Evolutionary conservation across 2,797 vertebrate genomes (phyloP), one percentile per base, ranked within the genome.

Genomic region (Schizothorax lantsangensis): DNA sequence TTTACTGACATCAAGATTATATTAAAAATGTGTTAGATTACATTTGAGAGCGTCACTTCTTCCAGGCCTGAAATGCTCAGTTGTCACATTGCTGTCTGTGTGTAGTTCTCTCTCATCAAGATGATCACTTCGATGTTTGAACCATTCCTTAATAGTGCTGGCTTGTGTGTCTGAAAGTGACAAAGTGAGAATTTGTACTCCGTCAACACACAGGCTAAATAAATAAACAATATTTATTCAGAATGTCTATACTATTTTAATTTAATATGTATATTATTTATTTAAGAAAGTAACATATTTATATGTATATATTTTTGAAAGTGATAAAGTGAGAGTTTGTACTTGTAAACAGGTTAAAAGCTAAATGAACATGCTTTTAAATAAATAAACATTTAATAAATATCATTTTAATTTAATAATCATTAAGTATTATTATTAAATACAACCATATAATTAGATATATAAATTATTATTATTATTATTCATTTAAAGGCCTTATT

Each of bases 71-170:
- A 99, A 99, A 87, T 90, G 88, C 23, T 99, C 97, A 0, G 84
- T 91, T 3, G 91, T 96, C 84, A 93, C 45, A 10, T 91, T 88
- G 0, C 92, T 92, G 15, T 43, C 68, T 82, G 92, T 92, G 86
- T 97, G 91, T n/a, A 95, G 73, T 84, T 97, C 94, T 83, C 91
- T 95, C 91, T 95, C 88, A 84, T 95, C 91, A 89, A 99, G 86
- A 88, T 79, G 89, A 88, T 99, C 98, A 3, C 91, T 89, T 30
- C 97, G 94, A 88, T 97, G 90, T 85, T 93, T 89, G 87, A 94
- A 99, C 95, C 96, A 96, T 86, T 98, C 96, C 86, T 91, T 97
- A 84, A 97, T 92, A 45, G 89, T 88, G 82, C 92, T 12, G 4
- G 89, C 86, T 84, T 95, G 89, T 5, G 94, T 94, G 84, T 90